Evolutionary conservation across 2,797 vertebrate genomes (phyloP).

Genomic region (Sus cebifrons): DNA sequence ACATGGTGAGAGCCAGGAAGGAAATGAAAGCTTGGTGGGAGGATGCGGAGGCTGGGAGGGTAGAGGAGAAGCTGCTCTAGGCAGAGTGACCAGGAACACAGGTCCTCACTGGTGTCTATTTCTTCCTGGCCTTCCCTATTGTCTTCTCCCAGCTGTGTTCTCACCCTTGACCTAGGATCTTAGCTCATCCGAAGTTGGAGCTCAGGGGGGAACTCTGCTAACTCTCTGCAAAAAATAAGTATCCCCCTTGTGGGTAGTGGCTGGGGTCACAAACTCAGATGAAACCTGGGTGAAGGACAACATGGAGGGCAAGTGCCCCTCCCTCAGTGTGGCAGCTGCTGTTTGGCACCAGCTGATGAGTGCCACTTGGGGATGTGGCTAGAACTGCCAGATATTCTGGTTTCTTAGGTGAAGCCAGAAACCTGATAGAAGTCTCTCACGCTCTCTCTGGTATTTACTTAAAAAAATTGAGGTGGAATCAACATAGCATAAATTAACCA

Average conservation of each 20-base stretch:
- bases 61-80: fast-evolving
- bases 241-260: neutral
- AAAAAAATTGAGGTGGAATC: neutral
- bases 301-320: fast-evolving
- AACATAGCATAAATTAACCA: neutral
- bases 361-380: fast-evolving
- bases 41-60: neutral
- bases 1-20: neutral
- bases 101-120: fast-evolving
- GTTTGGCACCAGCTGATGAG: fast-evolving
- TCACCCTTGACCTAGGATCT: neutral
- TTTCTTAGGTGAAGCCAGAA: neutral
- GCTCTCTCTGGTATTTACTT: neutral
- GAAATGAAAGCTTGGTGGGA: neutral
- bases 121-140: too few relatives aligned
- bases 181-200: neutral
- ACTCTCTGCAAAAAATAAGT: neutral
- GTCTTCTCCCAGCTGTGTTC: too few relatives aligned
- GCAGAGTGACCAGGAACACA: neutral
- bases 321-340: fast-evolving
- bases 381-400: fast-evolving
- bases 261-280: neutral
- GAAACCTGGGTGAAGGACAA: neutral
- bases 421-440: neutral
- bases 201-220: neutral